Conservation (phyloP, 1,140 invertebrate genomes). For the Pachypeltis micranthus region DNA sequence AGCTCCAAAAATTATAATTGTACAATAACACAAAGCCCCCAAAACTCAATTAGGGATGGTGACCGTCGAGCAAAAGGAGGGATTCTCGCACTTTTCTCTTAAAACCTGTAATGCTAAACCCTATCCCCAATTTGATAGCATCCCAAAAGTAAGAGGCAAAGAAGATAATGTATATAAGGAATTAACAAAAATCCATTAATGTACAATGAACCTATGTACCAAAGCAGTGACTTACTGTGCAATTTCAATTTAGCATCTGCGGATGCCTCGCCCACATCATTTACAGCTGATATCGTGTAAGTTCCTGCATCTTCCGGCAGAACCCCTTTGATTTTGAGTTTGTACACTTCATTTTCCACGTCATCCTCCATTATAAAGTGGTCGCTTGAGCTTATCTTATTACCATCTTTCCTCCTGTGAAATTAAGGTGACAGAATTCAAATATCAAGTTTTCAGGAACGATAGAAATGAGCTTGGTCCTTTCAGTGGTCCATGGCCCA, state of each 20-base stretch:
- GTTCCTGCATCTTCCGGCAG: slow-evolving; percentile 61
- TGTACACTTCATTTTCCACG: slow-evolving; percentile 48
- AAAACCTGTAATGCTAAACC: no score
- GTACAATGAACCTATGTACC: neutral
- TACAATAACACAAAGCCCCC: no score
- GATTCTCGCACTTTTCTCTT: no score
- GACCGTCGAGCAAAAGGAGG: no score
- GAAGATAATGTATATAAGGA: no score
- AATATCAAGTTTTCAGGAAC: no score
- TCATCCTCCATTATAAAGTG: slow-evolving; percentile 49
- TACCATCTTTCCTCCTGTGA: slow-evolving; percentile 46
- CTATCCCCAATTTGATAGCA: no score
- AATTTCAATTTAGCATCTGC: slow-evolving; percentile 58
- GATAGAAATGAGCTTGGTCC: no score
- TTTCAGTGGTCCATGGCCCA: no score
- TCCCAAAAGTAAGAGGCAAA: no score
- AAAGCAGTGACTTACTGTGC: slow-evolving; percentile 51
- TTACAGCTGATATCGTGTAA: slow-evolving; percentile 63
- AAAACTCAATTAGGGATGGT: no score
- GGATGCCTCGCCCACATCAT: slow-evolving; percentile 58
- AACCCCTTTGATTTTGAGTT: slow-evolving; percentile 53
- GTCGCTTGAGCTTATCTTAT: slow-evolving; percentile 41
- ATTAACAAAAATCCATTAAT: neutral
- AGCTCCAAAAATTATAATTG: no score
- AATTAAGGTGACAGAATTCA: neutral